Conservation (phyloP, 2,888 invertebrate genomes). For the Xanthorhoe spadicearia region DNA sequence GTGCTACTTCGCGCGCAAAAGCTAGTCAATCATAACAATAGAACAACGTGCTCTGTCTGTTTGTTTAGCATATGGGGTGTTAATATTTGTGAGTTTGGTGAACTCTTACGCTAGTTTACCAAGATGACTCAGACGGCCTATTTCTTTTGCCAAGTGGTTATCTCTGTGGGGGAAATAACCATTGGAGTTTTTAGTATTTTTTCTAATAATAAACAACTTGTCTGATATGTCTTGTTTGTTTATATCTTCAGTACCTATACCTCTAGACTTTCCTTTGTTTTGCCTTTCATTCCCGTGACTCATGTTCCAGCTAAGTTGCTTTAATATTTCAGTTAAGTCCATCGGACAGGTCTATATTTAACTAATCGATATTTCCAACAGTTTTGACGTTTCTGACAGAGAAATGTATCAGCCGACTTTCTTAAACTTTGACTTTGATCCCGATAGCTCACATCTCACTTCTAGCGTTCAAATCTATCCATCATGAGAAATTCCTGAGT, state of each 20-base stretch:
- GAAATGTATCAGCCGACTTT: constrained; percentile 34
- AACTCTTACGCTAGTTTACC: constrained; percentile 32
- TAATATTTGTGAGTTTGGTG: constrained; percentile 35
- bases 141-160: constrained; percentile 10
- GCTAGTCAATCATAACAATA: constrained; percentile 27
- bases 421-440: constrained; percentile 35
- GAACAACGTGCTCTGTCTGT: constrained; percentile 30
- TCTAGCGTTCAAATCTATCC: constrained; percentile 27
- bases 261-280: neutral
- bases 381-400: constrained; percentile 34
- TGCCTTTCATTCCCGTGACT: neutral
- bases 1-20: too few species aligned
- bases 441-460: constrained; percentile 34
- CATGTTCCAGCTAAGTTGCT: neutral
- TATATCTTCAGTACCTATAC: neutral
- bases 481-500: constrained; percentile 19
- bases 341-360: constrained; percentile 13
- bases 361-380: constrained; percentile 27
- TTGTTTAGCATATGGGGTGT: constrained; percentile 31
- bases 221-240: neutral
- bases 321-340: neutral
- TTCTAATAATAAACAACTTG: neutral
- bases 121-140: constrained; percentile 25
- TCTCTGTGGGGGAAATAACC: neutral
- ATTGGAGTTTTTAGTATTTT: neutral